Base-by-base conservation (phyloP, 2,113 vertebrate species). In the Saccopteryx leptura region DNA sequence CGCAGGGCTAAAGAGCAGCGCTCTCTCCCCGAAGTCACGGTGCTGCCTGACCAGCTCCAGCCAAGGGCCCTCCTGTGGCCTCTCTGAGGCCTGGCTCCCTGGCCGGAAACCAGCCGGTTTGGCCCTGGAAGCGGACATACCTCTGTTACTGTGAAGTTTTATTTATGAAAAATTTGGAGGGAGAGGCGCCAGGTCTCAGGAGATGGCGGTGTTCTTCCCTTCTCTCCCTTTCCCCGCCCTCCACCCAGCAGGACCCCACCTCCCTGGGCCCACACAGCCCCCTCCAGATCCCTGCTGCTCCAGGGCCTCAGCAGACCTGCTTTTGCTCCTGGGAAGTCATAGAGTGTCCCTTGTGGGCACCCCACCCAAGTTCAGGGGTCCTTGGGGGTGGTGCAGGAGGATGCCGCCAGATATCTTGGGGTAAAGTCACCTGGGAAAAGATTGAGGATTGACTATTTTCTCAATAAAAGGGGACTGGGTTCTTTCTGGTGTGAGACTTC, bases 71-170 rank as follows among this genome's bases (percentile, higher is more conserved):
- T 33, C 5, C 46, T 56, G 65, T 84, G 63, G 88, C n/a, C 83
- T 81, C 66, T 2, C 28, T 0, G 1, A 76, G 0, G 79, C 76
- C 3, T 0, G 61, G 79, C 61, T 33, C 54, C 1, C 1, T 31
- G 86, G 74, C 86, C 11, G 2, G 87, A 74, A 50, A 54, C 58
- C 19, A 46, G 74, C 69, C 4, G 0, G 56, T 61, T 50, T 75
- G 84, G 61, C 86, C 80, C 63, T 85, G 52, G 50, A 84, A 48
- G 46, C 60, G 52, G 84, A 90, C 50, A 33, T 65, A 24, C 6
- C 0, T 4, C 60, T 84, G 1, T 94, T 88, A 97, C 98, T 98
- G 98, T 98, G 98, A 98, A 98, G 93, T 61, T 78, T 87, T 95
- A 96, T 97, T 97, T 98, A 97, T 96, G 95, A 93, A 88, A 60